Base-by-base conservation (phyloP, 2,113 vertebrate genomes). In the Ameiurus melas region DNA sequence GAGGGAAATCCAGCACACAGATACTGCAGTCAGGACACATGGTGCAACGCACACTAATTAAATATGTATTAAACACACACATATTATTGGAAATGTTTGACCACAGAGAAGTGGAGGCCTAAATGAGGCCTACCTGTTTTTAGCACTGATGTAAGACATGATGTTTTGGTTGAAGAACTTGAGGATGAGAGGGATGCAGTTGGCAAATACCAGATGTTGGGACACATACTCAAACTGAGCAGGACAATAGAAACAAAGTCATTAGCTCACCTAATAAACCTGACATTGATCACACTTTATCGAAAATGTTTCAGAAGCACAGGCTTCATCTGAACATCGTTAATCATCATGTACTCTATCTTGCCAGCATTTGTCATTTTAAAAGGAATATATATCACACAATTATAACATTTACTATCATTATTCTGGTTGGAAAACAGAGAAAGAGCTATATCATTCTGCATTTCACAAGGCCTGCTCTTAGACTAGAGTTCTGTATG, bases 81-180 rank as follows among this genome's bases (percentile, higher is more conserved):
- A 47, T 17, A 68, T 20, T 79, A 51, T 53, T 47, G 25, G 16
- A 39, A 43, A 55, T 5, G 2, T 25, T 55, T 88, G 71, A 75
- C 57, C 25, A 83, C 36, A 58, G 19, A 20, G n/a, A 47, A 51
- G 9, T 16, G 17, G 33, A 62, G 25, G 22, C 19, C n/a, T 43
- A 47, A 53, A 68, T 20, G 5, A 60, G 58, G n/a, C 86, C 53
- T 95, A 99, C 98, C 98, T 98, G 96, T 99, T 99, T 93, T 98
- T 99, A 94, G 98, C 97, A 89, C 97, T 96, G 94, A 99, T 99
- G 83, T 99, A 99, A 78, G 98, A 99, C 96, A 99, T 95, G 93
- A 99, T 98, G 93, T 99, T 99, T 94, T 99, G 98, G 95, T 99
- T 99, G 96, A 99, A 99, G 96, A 99, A 99, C 94, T 99, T 99